Evolutionary conservation across 2,113 vertebrate species (phyloP).

Genomic region (Campylomormyrus numenius): DNA sequence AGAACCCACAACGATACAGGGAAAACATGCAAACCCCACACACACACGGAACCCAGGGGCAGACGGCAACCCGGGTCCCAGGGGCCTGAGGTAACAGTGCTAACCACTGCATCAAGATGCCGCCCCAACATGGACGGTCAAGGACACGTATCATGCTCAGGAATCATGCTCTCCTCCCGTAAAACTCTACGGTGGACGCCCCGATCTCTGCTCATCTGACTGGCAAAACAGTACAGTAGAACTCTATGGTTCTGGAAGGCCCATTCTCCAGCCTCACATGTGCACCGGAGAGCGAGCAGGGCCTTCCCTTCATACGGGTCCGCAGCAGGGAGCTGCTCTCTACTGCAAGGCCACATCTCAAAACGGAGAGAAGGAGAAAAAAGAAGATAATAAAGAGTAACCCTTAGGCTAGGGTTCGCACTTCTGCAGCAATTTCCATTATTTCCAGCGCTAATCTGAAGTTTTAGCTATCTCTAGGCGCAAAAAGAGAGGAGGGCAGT

Average conservation of each 20-base stretch:
- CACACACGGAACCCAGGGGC: no score
- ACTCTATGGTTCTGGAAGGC: neutral
- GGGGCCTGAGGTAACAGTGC: no score
- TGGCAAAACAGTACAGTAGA: neutral
- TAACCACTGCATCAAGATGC: no score
- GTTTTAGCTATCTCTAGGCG: slow-evolving; percentile 41
- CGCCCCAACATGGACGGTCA: no score
- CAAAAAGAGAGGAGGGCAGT: slow-evolving; percentile 42
- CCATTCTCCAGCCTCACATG: neutral
- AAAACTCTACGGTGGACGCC: neutral
- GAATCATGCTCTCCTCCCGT: neutral
- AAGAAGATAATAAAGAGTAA: slow-evolving; percentile 28
- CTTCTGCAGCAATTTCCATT: slow-evolving; percentile 36
- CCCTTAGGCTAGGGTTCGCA: slow-evolving; percentile 37
- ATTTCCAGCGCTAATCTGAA: slow-evolving; percentile 49
- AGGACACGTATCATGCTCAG: no score
- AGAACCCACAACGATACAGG: no score
- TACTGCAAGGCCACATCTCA: neutral
- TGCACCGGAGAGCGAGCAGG: neutral
- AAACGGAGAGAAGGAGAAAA: slow-evolving; percentile 2
- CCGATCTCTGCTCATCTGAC: neutral
- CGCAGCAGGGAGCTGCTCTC: neutral
- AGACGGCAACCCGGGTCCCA: no score
- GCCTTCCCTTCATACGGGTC: neutral
- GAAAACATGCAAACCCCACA: no score